phyloP scores from a whole-genome alignment of 2,797 vertebrate species.

The Chiloscyllium punctatum region DNA sequence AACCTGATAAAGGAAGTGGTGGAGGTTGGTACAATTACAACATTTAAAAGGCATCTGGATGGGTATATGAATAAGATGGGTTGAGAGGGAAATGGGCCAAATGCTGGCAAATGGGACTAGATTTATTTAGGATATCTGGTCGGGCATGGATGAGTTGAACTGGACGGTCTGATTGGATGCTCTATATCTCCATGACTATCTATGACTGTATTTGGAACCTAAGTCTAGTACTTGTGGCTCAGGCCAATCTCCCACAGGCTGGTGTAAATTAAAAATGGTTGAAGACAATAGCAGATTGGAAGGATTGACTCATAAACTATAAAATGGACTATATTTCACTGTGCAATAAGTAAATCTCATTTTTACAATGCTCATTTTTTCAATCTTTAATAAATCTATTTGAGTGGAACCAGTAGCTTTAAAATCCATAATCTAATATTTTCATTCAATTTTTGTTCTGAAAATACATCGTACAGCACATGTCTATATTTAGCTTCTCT shows the following conservation, averaged over 20 bases:
- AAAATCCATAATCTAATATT: neutral
- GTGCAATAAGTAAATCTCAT: neutral
- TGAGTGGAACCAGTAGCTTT: neutral
- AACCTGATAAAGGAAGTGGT: too few relatives aligned
- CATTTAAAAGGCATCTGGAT: too few relatives aligned
- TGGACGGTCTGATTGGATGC: too few relatives aligned
- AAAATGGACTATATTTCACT: neutral
- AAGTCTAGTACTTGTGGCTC: neutral
- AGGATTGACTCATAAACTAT: neutral
- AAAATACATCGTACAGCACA: neutral
- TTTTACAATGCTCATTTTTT: neutral
- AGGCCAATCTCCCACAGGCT: neutral
- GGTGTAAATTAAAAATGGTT: slow-evolving; percentile 8
- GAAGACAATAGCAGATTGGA: neutral
- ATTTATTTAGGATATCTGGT: too few relatives aligned
- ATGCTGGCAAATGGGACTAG: too few relatives aligned
- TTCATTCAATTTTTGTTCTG: neutral
- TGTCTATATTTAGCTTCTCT: neutral
- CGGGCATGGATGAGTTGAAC: too few relatives aligned
- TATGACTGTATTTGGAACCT: neutral
- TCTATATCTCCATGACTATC: too few relatives aligned
- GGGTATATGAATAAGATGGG: too few relatives aligned
- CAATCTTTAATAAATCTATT: neutral
- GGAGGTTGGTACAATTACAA: too few relatives aligned
- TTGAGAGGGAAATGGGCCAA: too few relatives aligned